Evolutionary conservation across 2,113 vertebrate genomes (phyloP).

Genomic region (Macrotus californicus): DNA sequence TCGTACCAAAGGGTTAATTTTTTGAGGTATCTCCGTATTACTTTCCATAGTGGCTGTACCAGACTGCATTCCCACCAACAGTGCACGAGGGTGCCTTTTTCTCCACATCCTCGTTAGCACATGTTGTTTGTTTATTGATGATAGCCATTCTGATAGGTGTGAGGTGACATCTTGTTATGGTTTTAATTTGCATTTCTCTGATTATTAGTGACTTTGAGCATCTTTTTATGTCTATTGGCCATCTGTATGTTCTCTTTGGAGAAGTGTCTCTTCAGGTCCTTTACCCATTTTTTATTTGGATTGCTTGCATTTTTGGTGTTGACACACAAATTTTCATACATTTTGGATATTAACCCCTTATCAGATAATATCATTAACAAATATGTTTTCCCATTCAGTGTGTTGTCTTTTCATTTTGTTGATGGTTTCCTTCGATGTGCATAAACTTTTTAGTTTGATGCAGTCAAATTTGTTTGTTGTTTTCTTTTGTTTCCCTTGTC

Average conservation of each 20-base stretch:
- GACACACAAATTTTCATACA: not conserved
- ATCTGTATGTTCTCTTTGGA: not conserved
- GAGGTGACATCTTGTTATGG: not conserved
- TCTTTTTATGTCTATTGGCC: not conserved
- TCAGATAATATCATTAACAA: not conserved
- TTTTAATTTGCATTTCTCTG: not conserved
- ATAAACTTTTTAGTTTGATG: not conserved
- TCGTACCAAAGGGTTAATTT: no score
- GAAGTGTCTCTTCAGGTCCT: not conserved
- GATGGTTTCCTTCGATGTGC: not conserved
- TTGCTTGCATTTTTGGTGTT: not conserved
- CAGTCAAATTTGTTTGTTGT: not conserved
- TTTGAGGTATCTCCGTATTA: not conserved
- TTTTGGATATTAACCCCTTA: not conserved
- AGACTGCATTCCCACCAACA: not conserved
- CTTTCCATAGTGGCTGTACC: not conserved
- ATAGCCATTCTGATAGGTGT: not conserved
- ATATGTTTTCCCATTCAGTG: not conserved
- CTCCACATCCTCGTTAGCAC: not conserved
- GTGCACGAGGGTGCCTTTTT: not conserved
- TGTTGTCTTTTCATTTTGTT: not conserved
- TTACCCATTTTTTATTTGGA: not conserved
- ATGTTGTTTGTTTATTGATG: not conserved
- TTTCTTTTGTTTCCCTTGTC: not conserved
- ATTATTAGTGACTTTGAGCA: not conserved